A percentile compares a stretch with the other conserved stretches of the same genome.
phyloP scores from a whole-genome alignment of 1,140 invertebrate genomes.

The Eciton burchellii region DNA sequence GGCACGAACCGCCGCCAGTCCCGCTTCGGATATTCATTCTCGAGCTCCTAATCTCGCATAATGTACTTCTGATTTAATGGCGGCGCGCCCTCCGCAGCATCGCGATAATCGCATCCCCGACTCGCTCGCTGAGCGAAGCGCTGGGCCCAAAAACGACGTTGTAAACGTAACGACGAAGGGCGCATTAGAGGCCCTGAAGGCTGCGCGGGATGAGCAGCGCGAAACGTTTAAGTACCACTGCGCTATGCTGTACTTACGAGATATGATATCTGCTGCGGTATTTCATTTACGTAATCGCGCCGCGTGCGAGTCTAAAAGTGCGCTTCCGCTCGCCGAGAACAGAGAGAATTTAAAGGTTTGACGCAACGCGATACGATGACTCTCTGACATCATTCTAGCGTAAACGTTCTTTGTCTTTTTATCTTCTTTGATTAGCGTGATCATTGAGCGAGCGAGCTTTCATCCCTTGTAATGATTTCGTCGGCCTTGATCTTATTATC shows the following conservation, averaged over 20 bases:
- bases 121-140: not conserved
- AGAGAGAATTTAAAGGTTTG: not conserved
- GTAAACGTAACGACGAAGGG: slow-evolving; percentile 46
- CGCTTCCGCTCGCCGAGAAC: too few species aligned
- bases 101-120: slow-evolving; percentile 53
- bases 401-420: too few species aligned
- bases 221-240: slow-evolving; percentile 20
- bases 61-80: slow-evolving; percentile 81
- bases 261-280: not conserved
- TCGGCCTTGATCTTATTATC: not conserved
- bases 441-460: too few species aligned
- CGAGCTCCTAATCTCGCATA: slow-evolving; percentile 82
- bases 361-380: not conserved
- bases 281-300: slow-evolving; percentile 25
- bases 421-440: too few species aligned
- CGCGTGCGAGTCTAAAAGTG: not conserved
- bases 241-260: not conserved
- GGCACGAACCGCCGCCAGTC: slow-evolving; percentile 69
- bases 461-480: too few species aligned
- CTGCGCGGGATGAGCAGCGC: not conserved
- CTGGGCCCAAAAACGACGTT: slow-evolving; percentile 40
- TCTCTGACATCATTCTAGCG: too few species aligned
- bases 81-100: slow-evolving; percentile 39
- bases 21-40: slow-evolving; percentile 81
- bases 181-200: slow-evolving; percentile 1